A percentile compares a stretch with the other conserved stretches of the same genome.
phyloP scores from a whole-genome alignment of 2,888 invertebrate genomes.

The Phasia obesa region DNA sequence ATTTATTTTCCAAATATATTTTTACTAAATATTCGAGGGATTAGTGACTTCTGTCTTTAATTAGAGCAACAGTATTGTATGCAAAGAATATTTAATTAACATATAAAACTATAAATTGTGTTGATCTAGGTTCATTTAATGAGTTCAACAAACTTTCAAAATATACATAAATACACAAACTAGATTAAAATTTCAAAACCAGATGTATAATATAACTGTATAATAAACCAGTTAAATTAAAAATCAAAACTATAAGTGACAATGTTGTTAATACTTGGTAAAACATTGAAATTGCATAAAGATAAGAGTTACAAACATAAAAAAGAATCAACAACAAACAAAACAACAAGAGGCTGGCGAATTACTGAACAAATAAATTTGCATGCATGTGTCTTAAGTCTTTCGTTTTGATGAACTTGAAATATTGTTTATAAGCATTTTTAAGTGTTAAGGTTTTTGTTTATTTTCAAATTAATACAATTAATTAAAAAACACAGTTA shows the following conservation, averaged over 20 bases:
- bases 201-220: not conserved
- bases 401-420: slow-evolving; percentile 14
- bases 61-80: too few relatives aligned
- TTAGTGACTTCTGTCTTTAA: too few relatives aligned
- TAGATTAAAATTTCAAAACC: not conserved
- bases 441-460: too few relatives aligned
- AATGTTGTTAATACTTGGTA: not conserved
- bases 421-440: not conserved
- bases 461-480: too few relatives aligned
- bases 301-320: not conserved
- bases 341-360: not conserved
- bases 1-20: too few relatives aligned
- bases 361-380: not conserved
- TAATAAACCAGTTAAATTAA: slow-evolving; percentile 11
- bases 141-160: not conserved
- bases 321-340: too few relatives aligned
- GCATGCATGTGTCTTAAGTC: slow-evolving; percentile 42
- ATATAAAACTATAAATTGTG: too few relatives aligned
- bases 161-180: not conserved
- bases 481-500: too few relatives aligned
- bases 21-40: too few relatives aligned
- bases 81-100: too few relatives aligned
- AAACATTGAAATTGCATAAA: not conserved
- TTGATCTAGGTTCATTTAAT: too few relatives aligned
- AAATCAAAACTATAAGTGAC: not conserved